Evolutionary conservation across 2,797 vertebrate species (phyloP), one percentile per base, ranked within the genome.

Genomic region (Clarias platycephalus): DNA sequence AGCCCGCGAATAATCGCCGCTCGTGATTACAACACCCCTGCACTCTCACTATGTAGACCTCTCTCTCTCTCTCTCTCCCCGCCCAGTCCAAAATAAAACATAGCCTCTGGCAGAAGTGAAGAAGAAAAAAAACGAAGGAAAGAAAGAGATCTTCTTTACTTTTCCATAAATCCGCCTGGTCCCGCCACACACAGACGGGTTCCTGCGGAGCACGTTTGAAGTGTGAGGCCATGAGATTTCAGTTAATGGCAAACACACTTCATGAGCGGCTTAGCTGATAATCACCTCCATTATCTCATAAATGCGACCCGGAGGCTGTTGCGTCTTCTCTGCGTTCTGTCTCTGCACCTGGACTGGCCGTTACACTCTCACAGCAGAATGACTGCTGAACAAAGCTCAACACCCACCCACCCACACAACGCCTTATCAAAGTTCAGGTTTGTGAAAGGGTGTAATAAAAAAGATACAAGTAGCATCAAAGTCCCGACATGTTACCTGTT

Each of bases 21-120:
- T 93, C 84, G 87, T 92, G 89, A 94, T 95, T 95, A 94, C 95
- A 93, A 85, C 28, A 57, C 91, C 93, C 94, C 91, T 91, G 92
- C 91, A 91, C 92, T 90, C 85, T 88, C 89, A 18, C 24, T 89
- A 91, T 88, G 89, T 86, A 90, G 88, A 91, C 89, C 86, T 81
- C 75, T 74, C 60, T 86, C 87, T 60, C 74, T n/a, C n/a, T n/a
- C n/a, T n/a, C 55, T 37, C n/a, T 82, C 83, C 83, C 40, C 66
- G 63, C 72, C 62, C 44, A 67, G 44, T 86, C 70, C 70, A 26
- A 89, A 81, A 85, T 91, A 91, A 86, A 82, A 81, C 86, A 81
- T 86, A 84, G 86, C 84, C 81, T 86, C 78, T 81, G 68, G 84
- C 60, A 72, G 67, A 28, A 24, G 40, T 2, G 34, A 60, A n/a